A percentile compares a stretch with the other conserved stretches of the same genome.
These are phyloP conservation scores for Ormyrus pomaceus DNA, from an alignment of 2,888 invertebrate species.

Conservation along the genomic window DNA sequence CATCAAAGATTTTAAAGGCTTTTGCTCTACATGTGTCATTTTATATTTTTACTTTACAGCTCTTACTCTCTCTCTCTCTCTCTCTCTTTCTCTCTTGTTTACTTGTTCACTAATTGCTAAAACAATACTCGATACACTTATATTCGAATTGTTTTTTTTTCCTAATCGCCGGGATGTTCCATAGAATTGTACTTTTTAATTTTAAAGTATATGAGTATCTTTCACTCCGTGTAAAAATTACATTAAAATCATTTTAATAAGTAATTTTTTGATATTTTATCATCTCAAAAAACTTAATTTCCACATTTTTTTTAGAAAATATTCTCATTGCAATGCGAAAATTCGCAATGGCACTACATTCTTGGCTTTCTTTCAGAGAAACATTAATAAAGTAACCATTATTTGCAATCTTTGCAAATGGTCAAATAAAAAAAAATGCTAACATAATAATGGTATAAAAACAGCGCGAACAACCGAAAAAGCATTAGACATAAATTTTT, in stretches of 20 bases:
- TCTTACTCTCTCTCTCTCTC: slow-evolving; percentile 1
- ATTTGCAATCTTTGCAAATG: slow-evolving; percentile 36
- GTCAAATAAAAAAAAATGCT: slow-evolving; percentile 17
- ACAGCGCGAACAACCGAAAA: slow-evolving; percentile 17
- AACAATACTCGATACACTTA: slow-evolving; percentile 33
- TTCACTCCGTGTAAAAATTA: slow-evolving; percentile 17
- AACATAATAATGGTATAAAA: slow-evolving; percentile 5
- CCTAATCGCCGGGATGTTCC: slow-evolving; percentile 22
- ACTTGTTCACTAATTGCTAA: slow-evolving; percentile 36
- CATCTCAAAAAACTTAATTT: slow-evolving; percentile 7
- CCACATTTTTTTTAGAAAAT: slow-evolving; percentile 12
- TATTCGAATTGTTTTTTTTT: slow-evolving; percentile 13
- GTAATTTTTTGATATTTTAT: not conserved
- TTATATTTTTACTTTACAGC: not conserved
- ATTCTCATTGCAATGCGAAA: not conserved
- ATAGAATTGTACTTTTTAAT: not conserved
- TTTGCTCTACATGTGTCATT: slow-evolving; percentile 1
- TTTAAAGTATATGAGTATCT: slow-evolving; percentile 21
- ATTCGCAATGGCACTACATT: slow-evolving; percentile 26
- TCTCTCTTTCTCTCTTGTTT: slow-evolving; percentile 13
- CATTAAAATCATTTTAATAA: not conserved
- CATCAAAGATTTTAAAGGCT: not conserved
- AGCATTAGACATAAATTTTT: slow-evolving; percentile 27
- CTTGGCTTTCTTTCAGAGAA: slow-evolving; percentile 2
- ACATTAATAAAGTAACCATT: slow-evolving; percentile 4